A percentile compares a stretch with the other conserved stretches of the same genome.
phyloP scores from a whole-genome alignment of 2,888 invertebrate genomes.

The Spilarctia lutea region DNA sequence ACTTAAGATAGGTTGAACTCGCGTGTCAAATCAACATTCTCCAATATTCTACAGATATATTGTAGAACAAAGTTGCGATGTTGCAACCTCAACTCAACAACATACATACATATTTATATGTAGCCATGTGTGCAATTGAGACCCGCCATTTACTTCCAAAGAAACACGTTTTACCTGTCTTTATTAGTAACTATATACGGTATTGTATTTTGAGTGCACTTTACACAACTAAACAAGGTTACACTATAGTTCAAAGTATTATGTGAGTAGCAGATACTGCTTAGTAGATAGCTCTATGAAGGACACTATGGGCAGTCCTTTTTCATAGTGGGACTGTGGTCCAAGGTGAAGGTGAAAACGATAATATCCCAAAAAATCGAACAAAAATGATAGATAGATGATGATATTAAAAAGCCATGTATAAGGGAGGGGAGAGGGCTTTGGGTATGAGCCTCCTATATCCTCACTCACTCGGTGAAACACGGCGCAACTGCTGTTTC shows the following conservation, averaged over 20 bases:
- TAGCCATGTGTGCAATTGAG: background rate
- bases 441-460: too few species aligned
- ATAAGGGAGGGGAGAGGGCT: too few species aligned
- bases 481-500: too few species aligned
- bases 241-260: background rate
- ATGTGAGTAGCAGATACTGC: background rate
- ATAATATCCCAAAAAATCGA: too few species aligned
- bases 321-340: too few species aligned
- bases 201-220: background rate
- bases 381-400: too few species aligned
- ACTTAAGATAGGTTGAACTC: background rate
- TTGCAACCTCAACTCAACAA: background rate
- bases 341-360: too few species aligned
- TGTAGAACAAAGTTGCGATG: background rate
- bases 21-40: background rate
- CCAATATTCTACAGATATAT: background rate
- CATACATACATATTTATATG: background rate
- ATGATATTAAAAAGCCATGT: too few species aligned
- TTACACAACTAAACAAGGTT: background rate
- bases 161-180: background rate
- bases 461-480: too few species aligned
- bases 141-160: slow-evolving; percentile 10
- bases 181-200: background rate
- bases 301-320: too few species aligned
- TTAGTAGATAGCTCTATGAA: background rate